Percentiles rank a stretch among this genome's conserved stretches.
phyloP scores from a whole-genome alignment of 2,888 invertebrate genomes.

The Taphrorychus bicolor region DNA sequence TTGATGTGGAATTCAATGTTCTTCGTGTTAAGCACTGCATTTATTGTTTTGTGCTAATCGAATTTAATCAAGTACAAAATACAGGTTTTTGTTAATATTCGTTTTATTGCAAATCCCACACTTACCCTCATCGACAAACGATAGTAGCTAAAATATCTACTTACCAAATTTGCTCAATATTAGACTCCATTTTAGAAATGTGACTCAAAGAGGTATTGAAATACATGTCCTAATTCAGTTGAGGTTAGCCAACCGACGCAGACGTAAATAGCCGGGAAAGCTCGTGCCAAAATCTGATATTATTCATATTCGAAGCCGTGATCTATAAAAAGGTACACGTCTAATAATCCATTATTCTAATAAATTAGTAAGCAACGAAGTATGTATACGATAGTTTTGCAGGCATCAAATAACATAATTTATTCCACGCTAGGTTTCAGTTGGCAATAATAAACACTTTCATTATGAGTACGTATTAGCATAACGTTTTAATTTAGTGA shows the following conservation, averaged over 20 bases:
- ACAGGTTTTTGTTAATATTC: too few relatives aligned
- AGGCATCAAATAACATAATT: neutral
- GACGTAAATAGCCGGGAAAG: conserved; percentile 27
- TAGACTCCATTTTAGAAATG: neutral
- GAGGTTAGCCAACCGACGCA: conserved; percentile 10
- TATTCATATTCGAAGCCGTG: conserved; percentile 31
- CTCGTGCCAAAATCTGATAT: conserved; percentile 35
- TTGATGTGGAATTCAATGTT: too few relatives aligned
- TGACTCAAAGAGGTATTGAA: neutral
- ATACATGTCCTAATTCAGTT: conserved; percentile 14
- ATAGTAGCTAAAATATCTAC: too few relatives aligned
- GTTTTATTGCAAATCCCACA: too few relatives aligned
- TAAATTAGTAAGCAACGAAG: neutral
- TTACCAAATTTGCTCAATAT: neutral
- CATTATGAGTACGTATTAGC: too few relatives aligned
- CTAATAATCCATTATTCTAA: conserved; percentile 5
- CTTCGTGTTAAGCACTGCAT: too few relatives aligned
- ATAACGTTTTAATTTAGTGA: neutral
- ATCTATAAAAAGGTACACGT: neutral
- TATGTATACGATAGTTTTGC: neutral
- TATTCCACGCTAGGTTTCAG: too few relatives aligned
- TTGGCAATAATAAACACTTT: neutral
- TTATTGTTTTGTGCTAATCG: too few relatives aligned
- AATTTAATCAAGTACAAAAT: too few relatives aligned
- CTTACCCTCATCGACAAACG: too few relatives aligned